Evolutionary conservation across 2,113 vertebrate species (phyloP).

Genomic region (Paramormyrops kingsleyae): DNA sequence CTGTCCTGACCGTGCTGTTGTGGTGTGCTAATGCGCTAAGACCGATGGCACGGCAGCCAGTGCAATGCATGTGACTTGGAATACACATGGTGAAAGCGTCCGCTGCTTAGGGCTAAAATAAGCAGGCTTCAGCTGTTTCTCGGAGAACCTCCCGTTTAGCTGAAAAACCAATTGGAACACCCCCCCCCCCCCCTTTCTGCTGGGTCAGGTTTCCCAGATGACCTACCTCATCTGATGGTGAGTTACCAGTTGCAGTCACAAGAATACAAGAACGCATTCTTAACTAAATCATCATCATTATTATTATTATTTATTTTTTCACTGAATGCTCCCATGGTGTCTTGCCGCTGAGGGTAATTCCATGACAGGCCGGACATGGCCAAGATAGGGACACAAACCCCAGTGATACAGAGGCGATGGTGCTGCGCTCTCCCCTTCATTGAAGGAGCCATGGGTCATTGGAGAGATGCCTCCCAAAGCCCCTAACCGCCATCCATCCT

Average conservation of each 20-base stretch:
- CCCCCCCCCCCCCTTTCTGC: background rate
- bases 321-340: background rate
- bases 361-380: background rate
- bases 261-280: background rate
- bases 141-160: background rate
- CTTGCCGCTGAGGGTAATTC: background rate
- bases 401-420: background rate
- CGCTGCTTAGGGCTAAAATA: background rate
- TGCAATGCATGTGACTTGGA: constrained; percentile 14
- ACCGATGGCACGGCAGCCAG: constrained; percentile 10
- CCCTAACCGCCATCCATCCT: background rate
- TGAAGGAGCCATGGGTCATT: background rate
- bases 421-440: background rate
- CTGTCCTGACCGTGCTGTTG: constrained; percentile 35
- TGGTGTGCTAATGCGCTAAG: background rate
- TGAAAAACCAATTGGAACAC: background rate
- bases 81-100: background rate
- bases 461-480: background rate
- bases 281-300: background rate
- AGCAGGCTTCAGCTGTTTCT: background rate
- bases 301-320: too few species aligned
- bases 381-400: background rate
- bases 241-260: background rate
- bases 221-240: background rate
- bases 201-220: background rate